Conservation (phyloP, 2,797 vertebrate genomes). For the Peromyscus nudipes region DNA sequence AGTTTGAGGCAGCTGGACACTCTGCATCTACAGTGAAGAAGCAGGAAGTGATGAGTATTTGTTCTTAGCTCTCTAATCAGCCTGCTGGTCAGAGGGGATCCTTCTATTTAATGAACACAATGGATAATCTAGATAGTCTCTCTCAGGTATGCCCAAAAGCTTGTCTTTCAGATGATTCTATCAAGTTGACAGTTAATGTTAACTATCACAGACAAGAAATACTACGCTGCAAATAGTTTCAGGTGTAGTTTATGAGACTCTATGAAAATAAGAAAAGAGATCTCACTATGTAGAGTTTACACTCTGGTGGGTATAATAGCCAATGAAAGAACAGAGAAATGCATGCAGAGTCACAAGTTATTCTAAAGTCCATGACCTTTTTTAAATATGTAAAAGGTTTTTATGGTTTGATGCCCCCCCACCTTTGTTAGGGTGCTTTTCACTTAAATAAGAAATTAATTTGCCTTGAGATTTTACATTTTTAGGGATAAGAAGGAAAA, state of each 20-base stretch:
- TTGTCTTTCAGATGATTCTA: not conserved
- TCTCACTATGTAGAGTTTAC: not conserved
- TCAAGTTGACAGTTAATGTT: not conserved
- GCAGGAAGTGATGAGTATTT: not conserved
- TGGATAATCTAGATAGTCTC: not conserved
- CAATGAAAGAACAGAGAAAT: not conserved
- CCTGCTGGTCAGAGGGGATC: not conserved
- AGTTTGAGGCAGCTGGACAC: not conserved
- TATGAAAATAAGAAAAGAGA: not conserved
- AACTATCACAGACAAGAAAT: not conserved
- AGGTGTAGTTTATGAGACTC: not conserved
- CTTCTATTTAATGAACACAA: not conserved
- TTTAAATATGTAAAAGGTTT: not conserved
- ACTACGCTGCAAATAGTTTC: not conserved
- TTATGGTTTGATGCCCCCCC: not conserved
- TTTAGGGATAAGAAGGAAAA: not conserved
- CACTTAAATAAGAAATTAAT: not conserved
- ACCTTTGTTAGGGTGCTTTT: not conserved
- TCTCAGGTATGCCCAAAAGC: not conserved
- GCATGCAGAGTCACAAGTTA: not conserved
- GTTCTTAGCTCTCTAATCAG: not conserved
- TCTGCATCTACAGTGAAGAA: not conserved
- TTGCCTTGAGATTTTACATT: constrained; percentile 1
- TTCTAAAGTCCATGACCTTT: not conserved
- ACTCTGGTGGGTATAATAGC: not conserved